phyloP scores from a whole-genome alignment of 2,888 invertebrate genomes.

The Dichetophora obliterata region DNA sequence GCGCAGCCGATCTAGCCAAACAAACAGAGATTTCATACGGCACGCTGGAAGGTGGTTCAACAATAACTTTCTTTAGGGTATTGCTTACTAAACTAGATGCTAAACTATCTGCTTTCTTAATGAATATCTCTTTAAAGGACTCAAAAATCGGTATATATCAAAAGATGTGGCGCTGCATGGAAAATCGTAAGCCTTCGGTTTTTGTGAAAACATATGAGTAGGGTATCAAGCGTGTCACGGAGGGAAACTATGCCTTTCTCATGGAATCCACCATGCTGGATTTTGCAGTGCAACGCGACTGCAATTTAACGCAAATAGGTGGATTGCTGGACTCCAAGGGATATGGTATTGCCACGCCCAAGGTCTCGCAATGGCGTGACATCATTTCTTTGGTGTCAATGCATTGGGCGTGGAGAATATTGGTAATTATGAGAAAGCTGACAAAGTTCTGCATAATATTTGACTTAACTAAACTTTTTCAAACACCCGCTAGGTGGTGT shows the following conservation, averaged over 20 bases:
- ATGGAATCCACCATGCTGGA: constrained; percentile 99
- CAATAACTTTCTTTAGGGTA: constrained; percentile 97
- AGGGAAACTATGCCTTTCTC: constrained; percentile 95
- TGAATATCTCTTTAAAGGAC: constrained; percentile 72
- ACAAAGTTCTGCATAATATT: background rate
- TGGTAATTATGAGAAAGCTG: constrained; percentile 72
- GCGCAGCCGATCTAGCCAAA: constrained; percentile 93
- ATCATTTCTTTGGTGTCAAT: constrained; percentile 95
- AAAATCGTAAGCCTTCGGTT: constrained; percentile 81
- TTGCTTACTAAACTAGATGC: constrained; percentile 58
- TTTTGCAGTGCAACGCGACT: constrained; percentile 94
- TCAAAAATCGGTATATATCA: constrained; percentile 92
- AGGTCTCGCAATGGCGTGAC: constrained; percentile 97
- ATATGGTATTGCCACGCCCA: constrained; percentile 97
- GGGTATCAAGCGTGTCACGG: constrained; percentile 87
- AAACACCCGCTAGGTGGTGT: constrained; percentile 80
- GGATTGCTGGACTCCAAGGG: constrained; percentile 75
- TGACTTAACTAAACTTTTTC: background rate
- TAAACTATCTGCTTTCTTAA: background rate
- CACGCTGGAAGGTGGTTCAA: constrained; percentile 92
- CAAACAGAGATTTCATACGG: constrained; percentile 96
- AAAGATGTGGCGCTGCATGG: constrained; percentile 97
- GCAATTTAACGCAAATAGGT: constrained; percentile 97
- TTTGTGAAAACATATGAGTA: constrained; percentile 93
- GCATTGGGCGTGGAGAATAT: constrained; percentile 89